Base-by-base conservation (phyloP, 2,888 invertebrate species). In the Apodemia hepburni region DNA sequence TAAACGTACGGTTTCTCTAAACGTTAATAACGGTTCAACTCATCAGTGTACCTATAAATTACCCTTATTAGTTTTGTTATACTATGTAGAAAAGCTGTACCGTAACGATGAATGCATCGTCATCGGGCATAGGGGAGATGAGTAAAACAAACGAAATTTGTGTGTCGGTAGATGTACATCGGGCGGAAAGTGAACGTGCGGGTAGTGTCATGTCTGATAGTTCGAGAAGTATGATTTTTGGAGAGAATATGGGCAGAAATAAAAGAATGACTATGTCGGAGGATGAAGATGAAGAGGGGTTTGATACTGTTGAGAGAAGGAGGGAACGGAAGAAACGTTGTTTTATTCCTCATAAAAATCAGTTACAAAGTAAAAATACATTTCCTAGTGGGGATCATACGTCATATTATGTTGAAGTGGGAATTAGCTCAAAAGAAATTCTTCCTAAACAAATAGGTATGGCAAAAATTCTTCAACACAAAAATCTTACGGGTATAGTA, bases 121-220 rank as follows among this genome's bases (percentile, higher is more conserved):
- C 38, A 12, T 38, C 38, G 38, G 38, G 38, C 4, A 38, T 38
- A 38, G 38, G 12, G 3, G 38, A 38, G 38, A 38, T 38, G 11
- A 38, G 12, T 38, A 3, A 38, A 38, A 38, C 38, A 11, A 11
- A 11, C 12, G 38, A 38, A 11, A 38, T 38, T 12, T 12, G 64
- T 61, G 18, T 65, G 58, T 58, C 35, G 58, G 60, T 49, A 33
- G 51, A 61, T 17, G 60, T 47, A n/a, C 5, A 51, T 51, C 22
- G 18, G 9, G 11, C 51, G 22, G 51, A 51, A 18, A 22, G 51
- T 51, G 22, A 51, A 11, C 12, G 18, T 11, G 51, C 11, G 22
- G 51, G 12, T 22, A 51, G 51, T 47, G 47, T 17, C 9, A 47
- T 47, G 17, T n/a, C 17, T n/a, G 47, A 18, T 15, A 17, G 47